These are phyloP conservation scores for Falco naumanni DNA, from an alignment of 2,797 vertebrate genomes.

Conservation along the genomic window DNA sequence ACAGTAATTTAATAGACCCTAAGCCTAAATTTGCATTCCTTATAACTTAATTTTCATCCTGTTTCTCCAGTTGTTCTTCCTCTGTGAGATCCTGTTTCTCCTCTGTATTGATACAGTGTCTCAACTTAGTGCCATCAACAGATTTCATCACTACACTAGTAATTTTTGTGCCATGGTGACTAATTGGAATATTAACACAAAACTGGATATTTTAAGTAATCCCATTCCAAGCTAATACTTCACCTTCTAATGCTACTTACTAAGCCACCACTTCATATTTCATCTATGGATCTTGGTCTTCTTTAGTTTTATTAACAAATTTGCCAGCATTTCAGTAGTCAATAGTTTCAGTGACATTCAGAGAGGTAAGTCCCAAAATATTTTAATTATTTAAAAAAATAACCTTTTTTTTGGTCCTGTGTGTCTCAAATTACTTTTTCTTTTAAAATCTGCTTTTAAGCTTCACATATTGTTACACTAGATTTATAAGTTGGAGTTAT, in stretches of 20 bases:
- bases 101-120: neutral
- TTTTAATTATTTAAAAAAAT: neutral
- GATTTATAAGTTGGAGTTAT: neutral
- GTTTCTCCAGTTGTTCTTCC: neutral
- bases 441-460: neutral
- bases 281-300: neutral
- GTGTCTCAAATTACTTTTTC: neutral
- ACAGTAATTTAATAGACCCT: neutral
- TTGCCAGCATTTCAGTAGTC: neutral
- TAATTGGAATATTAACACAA: neutral
- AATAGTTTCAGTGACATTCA: neutral
- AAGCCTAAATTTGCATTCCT: neutral
- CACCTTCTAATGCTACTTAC: neutral
- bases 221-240: neutral
- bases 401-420: neutral
- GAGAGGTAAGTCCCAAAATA: neutral
- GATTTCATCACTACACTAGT: neutral
- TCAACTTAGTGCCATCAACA: neutral
- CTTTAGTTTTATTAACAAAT: neutral
- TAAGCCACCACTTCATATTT: neutral
- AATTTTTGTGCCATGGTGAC: neutral
- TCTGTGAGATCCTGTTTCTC: neutral
- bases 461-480: neutral
- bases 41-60: neutral
- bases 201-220: neutral